Conservation (phyloP, 2,797 vertebrate species). For the Galagoides demidoff region DNA sequence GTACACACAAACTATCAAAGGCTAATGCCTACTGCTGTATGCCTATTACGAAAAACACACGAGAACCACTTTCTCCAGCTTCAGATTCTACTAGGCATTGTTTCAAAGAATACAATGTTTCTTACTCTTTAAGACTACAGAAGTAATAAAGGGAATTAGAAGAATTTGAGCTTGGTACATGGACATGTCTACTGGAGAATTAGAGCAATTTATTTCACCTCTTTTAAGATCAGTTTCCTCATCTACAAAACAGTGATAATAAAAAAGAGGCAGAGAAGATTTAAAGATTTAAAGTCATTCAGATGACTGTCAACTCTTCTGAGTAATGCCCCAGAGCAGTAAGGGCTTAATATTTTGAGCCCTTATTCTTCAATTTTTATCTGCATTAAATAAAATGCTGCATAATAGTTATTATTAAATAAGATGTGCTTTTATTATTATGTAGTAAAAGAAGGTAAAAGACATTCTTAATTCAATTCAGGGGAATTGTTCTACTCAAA, state of each 20-base stretch:
- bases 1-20: neutral
- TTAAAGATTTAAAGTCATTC: too few species aligned
- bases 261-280: neutral
- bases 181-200: neutral
- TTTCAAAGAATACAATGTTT: neutral
- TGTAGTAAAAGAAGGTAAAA: neutral
- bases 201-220: neutral
- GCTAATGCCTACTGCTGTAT: neutral
- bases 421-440: neutral
- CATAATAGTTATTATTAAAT: neutral
- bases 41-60: neutral
- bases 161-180: neutral
- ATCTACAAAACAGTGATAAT: neutral
- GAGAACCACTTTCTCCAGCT: neutral
- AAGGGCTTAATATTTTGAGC: neutral
- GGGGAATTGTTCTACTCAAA: neutral
- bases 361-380: conserved; percentile 24
- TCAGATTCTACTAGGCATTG: neutral
- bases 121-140: neutral
- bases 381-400: neutral
- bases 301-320: neutral
- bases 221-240: neutral
- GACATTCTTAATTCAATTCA: neutral
- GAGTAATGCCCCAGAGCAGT: neutral
- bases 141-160: neutral